Conservation (phyloP, 1,140 invertebrate species). For the Brachionus angularis region DNA sequence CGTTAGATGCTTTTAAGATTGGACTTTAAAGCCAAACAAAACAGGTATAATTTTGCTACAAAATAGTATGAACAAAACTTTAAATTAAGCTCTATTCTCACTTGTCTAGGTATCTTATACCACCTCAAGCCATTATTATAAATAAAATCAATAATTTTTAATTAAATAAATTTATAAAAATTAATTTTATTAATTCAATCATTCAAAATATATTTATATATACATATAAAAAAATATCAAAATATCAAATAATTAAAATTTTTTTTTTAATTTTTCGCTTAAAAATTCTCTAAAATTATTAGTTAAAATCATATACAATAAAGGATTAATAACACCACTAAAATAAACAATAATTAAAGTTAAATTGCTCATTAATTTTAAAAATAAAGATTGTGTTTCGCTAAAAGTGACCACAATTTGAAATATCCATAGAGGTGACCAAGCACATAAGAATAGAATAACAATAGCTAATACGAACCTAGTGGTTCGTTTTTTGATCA, state of each 20-base stretch:
- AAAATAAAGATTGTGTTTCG: constrained; percentile 10
- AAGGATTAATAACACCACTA: constrained; percentile 34
- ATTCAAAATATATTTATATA: too few species aligned
- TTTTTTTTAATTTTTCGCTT: not conserved
- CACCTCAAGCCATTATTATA: too few species aligned
- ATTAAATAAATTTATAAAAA: too few species aligned
- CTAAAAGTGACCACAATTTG: constrained; percentile 17
- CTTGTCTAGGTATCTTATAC: too few species aligned
- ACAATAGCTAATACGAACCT: constrained; percentile 26
- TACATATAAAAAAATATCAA: too few species aligned
- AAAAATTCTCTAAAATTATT: constrained; percentile 43
- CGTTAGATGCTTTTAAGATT: too few species aligned
- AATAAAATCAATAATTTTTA: too few species aligned
- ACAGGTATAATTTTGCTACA: too few species aligned
- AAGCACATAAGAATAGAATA: constrained; percentile 11
- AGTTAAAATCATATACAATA: constrained; percentile 34
- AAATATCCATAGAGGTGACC: constrained; percentile 38
- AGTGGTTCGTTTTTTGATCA: constrained; percentile 31
- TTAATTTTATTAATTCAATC: too few species aligned
- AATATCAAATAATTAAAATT: not conserved
- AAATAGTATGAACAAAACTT: too few species aligned
- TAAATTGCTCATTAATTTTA: constrained; percentile 42
- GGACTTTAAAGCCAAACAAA: too few species aligned
- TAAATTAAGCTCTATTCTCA: too few species aligned
- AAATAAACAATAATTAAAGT: constrained; percentile 40